phyloP scores from a whole-genome alignment of 64 coral and sea anemone species.

The Orbicella faveolata region DNA sequence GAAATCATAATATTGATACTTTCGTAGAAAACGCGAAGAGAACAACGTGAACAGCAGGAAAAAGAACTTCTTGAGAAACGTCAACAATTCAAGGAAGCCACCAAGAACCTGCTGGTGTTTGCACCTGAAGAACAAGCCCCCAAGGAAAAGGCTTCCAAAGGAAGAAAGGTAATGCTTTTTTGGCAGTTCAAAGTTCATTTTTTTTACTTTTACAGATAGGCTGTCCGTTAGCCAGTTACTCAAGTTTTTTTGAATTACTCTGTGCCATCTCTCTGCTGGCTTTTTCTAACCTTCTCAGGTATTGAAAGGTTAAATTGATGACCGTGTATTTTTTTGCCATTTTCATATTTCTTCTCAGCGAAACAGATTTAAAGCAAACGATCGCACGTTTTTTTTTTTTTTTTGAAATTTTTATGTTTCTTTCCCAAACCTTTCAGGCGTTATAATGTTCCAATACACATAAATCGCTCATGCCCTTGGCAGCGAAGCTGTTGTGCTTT shows the following conservation, averaged over 20 bases:
- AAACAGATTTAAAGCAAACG: no score
- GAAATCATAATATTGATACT: not conserved
- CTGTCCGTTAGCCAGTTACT: no score
- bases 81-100: constrained; percentile 66
- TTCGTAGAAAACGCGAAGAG: constrained; percentile 28
- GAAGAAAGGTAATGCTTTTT: constrained; percentile 51
- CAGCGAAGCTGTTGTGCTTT: no score
- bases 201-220: no score
- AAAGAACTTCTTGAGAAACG: constrained; percentile 59
- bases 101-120: constrained; percentile 64
- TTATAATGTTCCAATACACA: not conserved
- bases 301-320: no score
- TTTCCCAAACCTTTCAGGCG: not conserved
- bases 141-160: constrained; percentile 44
- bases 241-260: no score
- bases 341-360: no score
- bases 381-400: not conserved
- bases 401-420: not conserved
- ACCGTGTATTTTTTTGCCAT: no score
- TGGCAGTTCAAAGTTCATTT: no score
- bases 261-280: no score
- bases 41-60: constrained; percentile 58
- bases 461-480: not conserved
- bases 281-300: no score
- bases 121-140: constrained; percentile 22